Evolutionary conservation across 2,113 vertebrate species (phyloP).

Genomic region (Oriolus oriolus): DNA sequence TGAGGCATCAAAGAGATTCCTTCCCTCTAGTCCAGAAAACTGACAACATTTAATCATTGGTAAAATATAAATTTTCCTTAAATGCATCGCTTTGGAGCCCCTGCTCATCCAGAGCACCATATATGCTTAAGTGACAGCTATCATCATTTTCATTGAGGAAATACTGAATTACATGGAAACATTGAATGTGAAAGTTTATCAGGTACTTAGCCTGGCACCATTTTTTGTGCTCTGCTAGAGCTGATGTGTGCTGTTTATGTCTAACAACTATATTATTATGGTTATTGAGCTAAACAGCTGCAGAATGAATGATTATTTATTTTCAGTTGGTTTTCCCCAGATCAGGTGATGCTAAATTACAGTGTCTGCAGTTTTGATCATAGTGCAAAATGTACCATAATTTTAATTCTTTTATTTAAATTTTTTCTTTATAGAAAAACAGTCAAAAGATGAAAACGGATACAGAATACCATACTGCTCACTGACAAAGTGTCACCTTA

Average conservation of each 20-base stretch:
- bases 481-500: background rate
- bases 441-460: background rate
- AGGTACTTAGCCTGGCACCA: background rate
- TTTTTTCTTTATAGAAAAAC: background rate
- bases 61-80: background rate
- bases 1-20: background rate
- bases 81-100: background rate
- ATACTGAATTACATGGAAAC: background rate
- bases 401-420: background rate
- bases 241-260: background rate
- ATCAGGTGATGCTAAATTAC: conserved; percentile 20
- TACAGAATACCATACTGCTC: background rate
- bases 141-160: background rate
- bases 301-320: conserved; percentile 15
- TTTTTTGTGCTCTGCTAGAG: background rate
- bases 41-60: background rate
- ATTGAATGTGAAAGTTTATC: conserved; percentile 6
- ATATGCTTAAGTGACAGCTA: background rate
- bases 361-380: background rate
- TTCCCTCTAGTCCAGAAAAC: background rate
- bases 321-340: background rate
- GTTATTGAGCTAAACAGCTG: conserved; percentile 37
- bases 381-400: background rate
- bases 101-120: background rate
- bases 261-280: background rate